Evolutionary conservation across 1,140 invertebrate genomes (phyloP).

Genomic region (Stratiolaelaps scimitus): DNA sequence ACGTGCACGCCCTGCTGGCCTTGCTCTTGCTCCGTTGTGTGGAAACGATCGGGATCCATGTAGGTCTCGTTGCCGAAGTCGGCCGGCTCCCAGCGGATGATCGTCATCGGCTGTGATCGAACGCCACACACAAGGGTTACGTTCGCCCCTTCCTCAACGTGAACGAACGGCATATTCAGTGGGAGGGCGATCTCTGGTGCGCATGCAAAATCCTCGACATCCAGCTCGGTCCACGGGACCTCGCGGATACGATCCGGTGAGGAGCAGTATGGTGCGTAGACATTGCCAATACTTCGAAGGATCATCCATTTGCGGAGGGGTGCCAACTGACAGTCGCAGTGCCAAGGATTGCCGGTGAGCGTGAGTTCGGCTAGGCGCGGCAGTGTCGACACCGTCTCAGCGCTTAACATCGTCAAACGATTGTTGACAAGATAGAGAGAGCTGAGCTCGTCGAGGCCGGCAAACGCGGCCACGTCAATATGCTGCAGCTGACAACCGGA

Average conservation of each 20-base stretch:
- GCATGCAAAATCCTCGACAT: conserved; percentile 65
- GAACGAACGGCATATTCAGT: conserved; percentile 34
- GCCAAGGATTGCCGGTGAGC: conserved; percentile 62
- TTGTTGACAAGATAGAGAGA: conserved; percentile 64
- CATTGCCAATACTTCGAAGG: conserved; percentile 57
- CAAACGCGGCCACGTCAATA: conserved; percentile 56
- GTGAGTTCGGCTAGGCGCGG: conserved; percentile 58
- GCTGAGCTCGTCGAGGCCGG: conserved; percentile 56
- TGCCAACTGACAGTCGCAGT: conserved; percentile 61
- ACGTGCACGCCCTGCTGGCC: conserved; percentile 40
- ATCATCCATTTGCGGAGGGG: conserved; percentile 63
- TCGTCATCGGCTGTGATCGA: conserved; percentile 30
- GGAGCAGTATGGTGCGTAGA: conserved; percentile 54
- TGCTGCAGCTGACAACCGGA: conserved; percentile 63
- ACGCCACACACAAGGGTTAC: conserved; percentile 56
- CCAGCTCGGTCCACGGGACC: conserved; percentile 57
- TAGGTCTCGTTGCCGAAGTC: conserved; percentile 46
- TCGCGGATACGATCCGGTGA: conserved; percentile 50
- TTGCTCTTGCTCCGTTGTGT: conserved; percentile 42
- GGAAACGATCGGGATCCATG: conserved; percentile 44
- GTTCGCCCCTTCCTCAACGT: conserved; percentile 52
- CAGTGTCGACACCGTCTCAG: conserved; percentile 47
- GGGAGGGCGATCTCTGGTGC: conserved; percentile 44
- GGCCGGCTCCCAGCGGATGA: conserved; percentile 34
- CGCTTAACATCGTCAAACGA: conserved; percentile 46